A percentile compares a stretch with the other conserved stretches of the same genome.
phyloP scores from a whole-genome alignment of 1,140 invertebrate genomes.

The Microplitis mediator region DNA sequence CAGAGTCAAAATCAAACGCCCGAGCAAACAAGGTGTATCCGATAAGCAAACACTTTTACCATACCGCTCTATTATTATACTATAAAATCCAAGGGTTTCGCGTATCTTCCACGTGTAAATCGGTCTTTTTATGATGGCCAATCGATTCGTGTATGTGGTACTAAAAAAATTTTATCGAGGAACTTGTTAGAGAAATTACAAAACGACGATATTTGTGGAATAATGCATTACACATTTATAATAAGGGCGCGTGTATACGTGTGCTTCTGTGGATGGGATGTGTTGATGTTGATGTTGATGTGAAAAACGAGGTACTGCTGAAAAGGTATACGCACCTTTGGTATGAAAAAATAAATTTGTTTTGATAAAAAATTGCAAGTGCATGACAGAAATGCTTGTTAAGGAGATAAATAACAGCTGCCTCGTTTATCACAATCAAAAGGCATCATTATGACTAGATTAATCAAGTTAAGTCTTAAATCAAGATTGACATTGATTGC shows the following conservation, averaged over 20 bases:
- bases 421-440: slow-evolving; percentile 26
- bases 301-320: too few relatives aligned
- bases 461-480: slow-evolving; percentile 15
- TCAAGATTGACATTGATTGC: slow-evolving; percentile 11
- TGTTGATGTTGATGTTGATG: too few relatives aligned
- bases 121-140: too few relatives aligned
- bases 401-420: slow-evolving; percentile 5
- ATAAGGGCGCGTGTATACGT: too few relatives aligned
- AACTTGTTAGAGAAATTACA: neutral
- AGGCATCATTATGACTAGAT: slow-evolving; percentile 18
- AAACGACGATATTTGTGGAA: neutral
- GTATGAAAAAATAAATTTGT: neutral
- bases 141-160: neutral
- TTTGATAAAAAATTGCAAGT: neutral
- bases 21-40: neutral
- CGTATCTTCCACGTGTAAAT: too few relatives aligned
- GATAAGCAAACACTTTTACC: slow-evolving; percentile 26
- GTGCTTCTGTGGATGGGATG: too few relatives aligned
- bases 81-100: slow-evolving; percentile 20
- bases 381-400: neutral
- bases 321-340: neutral
- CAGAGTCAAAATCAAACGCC: slow-evolving; percentile 1
- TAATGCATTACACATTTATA: too few relatives aligned
- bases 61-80: slow-evolving; percentile 27
- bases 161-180: slow-evolving; percentile 1